Evolutionary conservation across 2,888 invertebrate genomes (phyloP).

Genomic region (Eristalis intricaria): DNA sequence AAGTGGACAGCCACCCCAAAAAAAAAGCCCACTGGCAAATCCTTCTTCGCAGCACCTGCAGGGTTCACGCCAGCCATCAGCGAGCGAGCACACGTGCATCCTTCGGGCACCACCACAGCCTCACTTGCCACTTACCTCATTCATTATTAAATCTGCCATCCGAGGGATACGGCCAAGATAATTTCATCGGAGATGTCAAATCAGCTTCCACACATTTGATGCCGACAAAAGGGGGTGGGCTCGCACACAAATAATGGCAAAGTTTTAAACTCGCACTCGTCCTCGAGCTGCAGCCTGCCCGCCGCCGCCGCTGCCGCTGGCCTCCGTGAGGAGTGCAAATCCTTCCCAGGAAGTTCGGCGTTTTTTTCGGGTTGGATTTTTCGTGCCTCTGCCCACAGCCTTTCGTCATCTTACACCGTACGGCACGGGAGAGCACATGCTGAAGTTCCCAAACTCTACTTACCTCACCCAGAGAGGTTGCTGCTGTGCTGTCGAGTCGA

Average conservation of each 20-base stretch:
- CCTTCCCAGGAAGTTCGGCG: slow-evolving; percentile 46
- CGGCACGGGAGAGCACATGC: slow-evolving; percentile 77
- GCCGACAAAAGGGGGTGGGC: not conserved
- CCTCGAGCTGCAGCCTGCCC: not conserved
- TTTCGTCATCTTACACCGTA: slow-evolving; percentile 42
- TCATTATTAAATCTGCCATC: slow-evolving; percentile 42
- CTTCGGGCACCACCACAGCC: slow-evolving; percentile 38
- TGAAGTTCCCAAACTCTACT: slow-evolving; percentile 82
- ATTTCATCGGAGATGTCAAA: slow-evolving; percentile 37
- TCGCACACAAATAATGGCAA: slow-evolving; percentile 20
- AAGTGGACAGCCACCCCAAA: slow-evolving; percentile 34
- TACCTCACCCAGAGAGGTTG: slow-evolving; percentile 72
- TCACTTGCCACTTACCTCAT: slow-evolving; percentile 44
- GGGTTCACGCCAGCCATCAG: slow-evolving; percentile 7
- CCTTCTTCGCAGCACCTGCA: slow-evolving; percentile 33
- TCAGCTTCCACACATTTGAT: slow-evolving; percentile 52
- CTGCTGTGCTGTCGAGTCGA: slow-evolving; percentile 8
- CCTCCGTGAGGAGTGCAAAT: slow-evolving; percentile 47
- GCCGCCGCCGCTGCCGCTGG: slow-evolving; percentile 1
- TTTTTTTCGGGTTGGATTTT: not conserved
- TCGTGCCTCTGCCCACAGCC: slow-evolving; percentile 1
- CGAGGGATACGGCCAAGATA: slow-evolving; percentile 2
- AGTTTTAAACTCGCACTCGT: slow-evolving; percentile 49
- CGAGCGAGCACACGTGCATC: slow-evolving; percentile 38
- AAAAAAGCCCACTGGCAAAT: not conserved